These are phyloP conservation scores for Wasmannia auropunctata DNA, from an alignment of 1,140 invertebrate genomes.

Conservation along the genomic window DNA sequence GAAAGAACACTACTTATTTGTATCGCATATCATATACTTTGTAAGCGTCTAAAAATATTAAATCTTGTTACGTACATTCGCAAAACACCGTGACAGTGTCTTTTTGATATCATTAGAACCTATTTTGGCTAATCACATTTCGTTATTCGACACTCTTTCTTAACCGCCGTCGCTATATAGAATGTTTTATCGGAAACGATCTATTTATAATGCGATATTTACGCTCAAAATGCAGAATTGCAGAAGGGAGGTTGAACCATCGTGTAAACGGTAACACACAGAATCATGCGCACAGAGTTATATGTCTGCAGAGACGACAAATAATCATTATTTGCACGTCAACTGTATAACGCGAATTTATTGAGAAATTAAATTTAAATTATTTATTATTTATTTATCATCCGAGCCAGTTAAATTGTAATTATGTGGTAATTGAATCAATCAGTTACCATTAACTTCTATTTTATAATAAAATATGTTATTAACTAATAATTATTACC, in stretches of 20 bases:
- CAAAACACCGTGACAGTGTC: neutral
- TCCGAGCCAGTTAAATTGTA: conserved; percentile 64
- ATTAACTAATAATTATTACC: conserved; percentile 68
- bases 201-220: conserved; percentile 50
- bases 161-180: conserved; percentile 5
- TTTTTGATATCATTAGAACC: neutral
- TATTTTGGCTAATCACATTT: conserved; percentile 5
- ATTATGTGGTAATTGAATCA: conserved; percentile 69
- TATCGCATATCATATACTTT: neutral
- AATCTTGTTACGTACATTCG: neutral
- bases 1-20: neutral
- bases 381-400: conserved; percentile 70
- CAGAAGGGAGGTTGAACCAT: conserved; percentile 43
- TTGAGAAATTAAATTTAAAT: conserved; percentile 72
- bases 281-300: conserved; percentile 58
- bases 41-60: neutral
- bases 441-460: conserved; percentile 70
- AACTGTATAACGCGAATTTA: conserved; percentile 43
- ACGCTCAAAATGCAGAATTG: conserved; percentile 57
- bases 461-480: conserved; percentile 71
- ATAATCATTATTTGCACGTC: conserved; percentile 53
- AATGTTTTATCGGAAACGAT: conserved; percentile 42
- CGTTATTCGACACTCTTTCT: conserved; percentile 18
- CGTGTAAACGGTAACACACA: conserved; percentile 47
- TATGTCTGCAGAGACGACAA: conserved; percentile 56